Conservation (phyloP, 2,888 invertebrate genomes). For the Drosophila cognata region DNA sequence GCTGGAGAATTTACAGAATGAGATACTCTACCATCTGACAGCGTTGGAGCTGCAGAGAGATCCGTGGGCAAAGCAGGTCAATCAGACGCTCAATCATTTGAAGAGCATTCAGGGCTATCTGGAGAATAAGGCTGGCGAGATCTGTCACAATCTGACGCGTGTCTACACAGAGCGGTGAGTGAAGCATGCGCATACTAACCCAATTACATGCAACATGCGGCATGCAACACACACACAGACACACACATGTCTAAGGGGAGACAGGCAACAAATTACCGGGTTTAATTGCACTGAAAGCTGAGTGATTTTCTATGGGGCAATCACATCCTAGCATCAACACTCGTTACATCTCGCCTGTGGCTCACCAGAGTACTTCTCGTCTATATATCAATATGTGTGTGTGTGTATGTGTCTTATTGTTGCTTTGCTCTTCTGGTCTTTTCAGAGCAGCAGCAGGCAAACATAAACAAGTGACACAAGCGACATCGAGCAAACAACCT, state of each 20-base stretch:
- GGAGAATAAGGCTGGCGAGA: conserved; percentile 89
- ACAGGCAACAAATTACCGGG: conserved; percentile 17
- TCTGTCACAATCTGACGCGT: conserved; percentile 88
- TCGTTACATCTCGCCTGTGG: conserved; percentile 35
- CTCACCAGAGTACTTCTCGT: conserved; percentile 8
- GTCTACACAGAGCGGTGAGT: conserved; percentile 82
- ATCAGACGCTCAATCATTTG: conserved; percentile 90
- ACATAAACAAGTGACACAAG: conserved; percentile 38
- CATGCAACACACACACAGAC: conserved; percentile 10
- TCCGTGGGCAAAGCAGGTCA: conserved; percentile 89
- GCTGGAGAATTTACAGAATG: conserved; percentile 89
- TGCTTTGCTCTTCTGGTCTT: conserved; percentile 34
- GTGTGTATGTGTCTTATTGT: conserved; percentile 33
- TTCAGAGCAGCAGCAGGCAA: conserved; percentile 20
- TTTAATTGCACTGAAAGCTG: conserved; percentile 50
- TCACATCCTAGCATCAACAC: conserved; percentile 18
- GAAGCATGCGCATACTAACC: background rate
- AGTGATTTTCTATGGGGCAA: conserved; percentile 36
- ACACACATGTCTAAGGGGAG: background rate
- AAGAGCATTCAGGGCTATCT: conserved; percentile 92
- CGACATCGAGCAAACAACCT: conserved; percentile 54
- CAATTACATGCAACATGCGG: conserved; percentile 7
- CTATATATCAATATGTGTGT: conserved; percentile 13
- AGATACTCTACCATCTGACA: conserved; percentile 91
- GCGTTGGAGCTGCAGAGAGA: conserved; percentile 90